Conservation (phyloP, 2,113 vertebrate species). For the Casuarius casuarius region DNA sequence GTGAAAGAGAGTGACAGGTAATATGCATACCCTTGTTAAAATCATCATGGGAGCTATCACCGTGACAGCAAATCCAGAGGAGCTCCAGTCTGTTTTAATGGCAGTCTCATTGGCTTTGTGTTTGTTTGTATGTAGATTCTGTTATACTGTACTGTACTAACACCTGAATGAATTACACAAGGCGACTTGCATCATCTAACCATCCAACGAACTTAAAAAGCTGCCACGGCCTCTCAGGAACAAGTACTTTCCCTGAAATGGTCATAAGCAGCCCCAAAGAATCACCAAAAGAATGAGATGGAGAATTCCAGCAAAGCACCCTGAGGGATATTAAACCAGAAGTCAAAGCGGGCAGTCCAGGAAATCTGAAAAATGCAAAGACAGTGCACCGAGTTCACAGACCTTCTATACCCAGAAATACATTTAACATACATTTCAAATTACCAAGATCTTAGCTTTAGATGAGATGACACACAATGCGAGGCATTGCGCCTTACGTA, state of each 20-base stretch:
- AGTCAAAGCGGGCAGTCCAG: background rate
- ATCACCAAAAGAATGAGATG: background rate
- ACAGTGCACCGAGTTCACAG: background rate
- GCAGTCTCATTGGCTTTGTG: background rate
- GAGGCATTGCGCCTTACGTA: background rate
- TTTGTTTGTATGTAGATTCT: background rate
- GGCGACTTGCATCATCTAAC: background rate
- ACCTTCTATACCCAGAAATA: background rate
- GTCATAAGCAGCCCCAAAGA: background rate
- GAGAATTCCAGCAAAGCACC: background rate
- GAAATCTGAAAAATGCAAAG: background rate
- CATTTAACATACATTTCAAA: background rate
- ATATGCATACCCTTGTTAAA: background rate
- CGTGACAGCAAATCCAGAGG: background rate
- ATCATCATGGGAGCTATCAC: background rate
- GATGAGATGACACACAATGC: no score
- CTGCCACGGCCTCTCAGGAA: background rate
- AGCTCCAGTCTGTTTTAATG: background rate
- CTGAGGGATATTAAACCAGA: background rate
- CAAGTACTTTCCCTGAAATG: background rate
- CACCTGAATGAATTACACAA: background rate
- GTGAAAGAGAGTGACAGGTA: background rate
- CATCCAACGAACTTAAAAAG: background rate
- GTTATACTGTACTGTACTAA: background rate
- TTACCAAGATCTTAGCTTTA: background rate